Evolutionary conservation across 2,888 invertebrate species (phyloP), one percentile per base, ranked within the genome.

Genomic region (Amitus sp.): DNA sequence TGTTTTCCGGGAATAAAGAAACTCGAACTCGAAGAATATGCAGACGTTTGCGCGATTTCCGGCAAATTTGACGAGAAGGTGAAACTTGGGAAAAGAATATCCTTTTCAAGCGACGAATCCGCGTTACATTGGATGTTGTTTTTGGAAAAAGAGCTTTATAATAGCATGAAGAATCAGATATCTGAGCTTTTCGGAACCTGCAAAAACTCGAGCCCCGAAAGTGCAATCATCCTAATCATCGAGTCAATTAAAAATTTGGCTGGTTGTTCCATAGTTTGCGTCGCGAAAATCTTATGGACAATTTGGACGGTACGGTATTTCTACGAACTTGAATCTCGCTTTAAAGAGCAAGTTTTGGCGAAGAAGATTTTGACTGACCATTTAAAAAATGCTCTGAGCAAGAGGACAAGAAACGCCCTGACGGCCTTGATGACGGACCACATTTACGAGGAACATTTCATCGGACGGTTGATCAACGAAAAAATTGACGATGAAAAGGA

Each of bases 1-100:
- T 90, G 90, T 75, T 92, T 92, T 73, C 87, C 88, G 72, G 90
- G 88, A 5, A 88, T 92, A 51, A 84, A 84, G 39, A 84, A 83
- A 59, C 78, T 90, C 6, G 79, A 78, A 47, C 80, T 84, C 71
- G 84, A 88, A 68, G 60, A 79, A 0, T 79, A 83, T 13, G 78
- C 85, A 40, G 85, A 87, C 73, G 88, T 90, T 17, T 77, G 82
- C 15, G 85, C 86, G 4, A 87, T 91, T 85, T 81, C 85, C 37
- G 90, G 90, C 63, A 83, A 84, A 62, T 83, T 86, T 73, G 84
- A 85, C 10, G 90, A 91, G 76, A 83, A 84, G 66, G 85, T 90
- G 0, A 66, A 74, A 43, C 84, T 90, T 57, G 17, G 55, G 18
- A 64, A 57, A 2, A 39, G 1, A 2, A 48, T 74, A 53, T 27